Conservation (phyloP, 1,140 invertebrate species). For the Drosophila murphyi region DNA sequence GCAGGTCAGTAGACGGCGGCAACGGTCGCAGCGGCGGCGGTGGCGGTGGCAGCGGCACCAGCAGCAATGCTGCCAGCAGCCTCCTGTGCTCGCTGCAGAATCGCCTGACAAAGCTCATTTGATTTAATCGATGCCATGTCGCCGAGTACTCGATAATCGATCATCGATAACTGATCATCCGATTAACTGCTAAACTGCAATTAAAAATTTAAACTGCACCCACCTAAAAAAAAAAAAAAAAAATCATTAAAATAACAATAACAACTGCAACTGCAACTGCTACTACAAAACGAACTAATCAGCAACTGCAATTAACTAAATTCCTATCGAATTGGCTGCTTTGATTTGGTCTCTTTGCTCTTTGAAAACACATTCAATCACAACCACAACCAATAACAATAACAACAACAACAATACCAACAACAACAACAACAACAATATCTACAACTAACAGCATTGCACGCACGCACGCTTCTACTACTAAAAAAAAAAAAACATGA, state of each 20-base stretch:
- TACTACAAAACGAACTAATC: constrained; percentile 17
- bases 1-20: constrained; percentile 79
- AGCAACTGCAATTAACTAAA: constrained; percentile 52
- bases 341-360: constrained; percentile 71
- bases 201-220: constrained; percentile 52
- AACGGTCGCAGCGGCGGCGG: constrained; percentile 25
- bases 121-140: constrained; percentile 33
- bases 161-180: constrained; percentile 29
- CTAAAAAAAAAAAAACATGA: constrained; percentile 19
- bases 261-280: constrained; percentile 21
- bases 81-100: constrained; percentile 78
- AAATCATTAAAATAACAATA: constrained; percentile 12
- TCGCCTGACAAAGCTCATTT: constrained; percentile 79
- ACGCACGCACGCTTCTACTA: constrained; percentile 56
- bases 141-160: constrained; percentile 26
- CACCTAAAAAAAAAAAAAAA: constrained; percentile 27
- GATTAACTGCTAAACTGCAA: constrained; percentile 35
- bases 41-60: constrained; percentile 14
- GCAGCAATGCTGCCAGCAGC: constrained; percentile 52
- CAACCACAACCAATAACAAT: constrained; percentile 42
- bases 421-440: constrained; percentile 44
- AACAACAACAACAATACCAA: constrained; percentile 41
- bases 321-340: constrained; percentile 62
- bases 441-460: constrained; percentile 49
- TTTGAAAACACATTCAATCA: constrained; percentile 49